Conservation (phyloP, 2,113 vertebrate species). For the Laticauda laticaudata region DNA sequence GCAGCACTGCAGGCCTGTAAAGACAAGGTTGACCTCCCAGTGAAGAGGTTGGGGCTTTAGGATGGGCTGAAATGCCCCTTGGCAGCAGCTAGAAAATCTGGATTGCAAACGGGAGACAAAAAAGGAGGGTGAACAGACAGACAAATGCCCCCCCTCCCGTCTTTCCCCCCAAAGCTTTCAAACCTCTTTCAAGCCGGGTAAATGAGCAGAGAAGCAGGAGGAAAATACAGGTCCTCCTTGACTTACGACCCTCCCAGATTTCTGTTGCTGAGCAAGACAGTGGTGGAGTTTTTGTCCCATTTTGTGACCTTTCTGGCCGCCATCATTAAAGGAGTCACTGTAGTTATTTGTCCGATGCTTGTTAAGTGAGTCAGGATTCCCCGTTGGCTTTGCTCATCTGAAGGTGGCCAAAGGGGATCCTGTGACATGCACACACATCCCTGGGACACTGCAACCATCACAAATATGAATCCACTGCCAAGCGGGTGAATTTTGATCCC, state of each 20-base stretch:
- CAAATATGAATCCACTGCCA: neutral
- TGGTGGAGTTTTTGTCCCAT: neutral
- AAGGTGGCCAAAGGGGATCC: neutral
- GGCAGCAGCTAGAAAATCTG: rapidly evolving
- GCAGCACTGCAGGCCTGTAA: neutral
- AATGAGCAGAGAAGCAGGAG: neutral
- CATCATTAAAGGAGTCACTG: neutral
- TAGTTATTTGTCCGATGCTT: neutral
- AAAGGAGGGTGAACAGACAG: neutral
- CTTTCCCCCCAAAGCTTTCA: neutral
- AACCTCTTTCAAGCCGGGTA: rapidly evolving
- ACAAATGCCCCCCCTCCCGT: slow-evolving; percentile 29
- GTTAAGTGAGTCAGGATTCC: neutral
- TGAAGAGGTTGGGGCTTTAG: neutral
- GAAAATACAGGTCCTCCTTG: neutral
- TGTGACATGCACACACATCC: too few relatives aligned
- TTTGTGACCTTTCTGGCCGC: neutral
- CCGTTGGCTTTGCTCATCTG: neutral
- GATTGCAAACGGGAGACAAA: neutral
- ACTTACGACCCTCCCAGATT: neutral
- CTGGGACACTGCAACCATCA: rapidly evolving
- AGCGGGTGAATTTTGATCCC: neutral
- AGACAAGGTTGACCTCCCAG: neutral
- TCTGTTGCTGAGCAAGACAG: neutral
- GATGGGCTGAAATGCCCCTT: neutral